Evolutionary conservation across 2,113 vertebrate genomes (phyloP).

Genomic region (Symphodus melops): DNA sequence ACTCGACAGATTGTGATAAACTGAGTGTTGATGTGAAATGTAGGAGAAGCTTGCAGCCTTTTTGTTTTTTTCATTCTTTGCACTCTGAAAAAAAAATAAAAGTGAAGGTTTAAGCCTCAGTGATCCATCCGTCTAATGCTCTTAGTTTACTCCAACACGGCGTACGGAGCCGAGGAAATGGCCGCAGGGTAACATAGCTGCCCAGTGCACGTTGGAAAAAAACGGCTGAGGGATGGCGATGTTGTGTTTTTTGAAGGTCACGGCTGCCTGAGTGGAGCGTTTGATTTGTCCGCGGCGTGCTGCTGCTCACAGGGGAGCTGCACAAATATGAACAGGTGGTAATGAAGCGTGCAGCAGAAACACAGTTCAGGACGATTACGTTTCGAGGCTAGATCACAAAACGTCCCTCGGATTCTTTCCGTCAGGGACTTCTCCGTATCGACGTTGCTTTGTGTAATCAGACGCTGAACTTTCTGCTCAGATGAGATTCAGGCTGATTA

Average conservation of each 20-base stretch:
- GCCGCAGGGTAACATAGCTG: conserved; percentile 29
- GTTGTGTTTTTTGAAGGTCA: conserved; percentile 60
- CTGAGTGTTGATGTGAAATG: conserved; percentile 2
- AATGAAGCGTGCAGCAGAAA: conserved; percentile 59
- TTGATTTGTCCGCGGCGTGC: conserved; percentile 36
- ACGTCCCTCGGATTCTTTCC: conserved; percentile 9
- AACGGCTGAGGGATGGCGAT: not conserved
- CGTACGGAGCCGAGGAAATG: not conserved
- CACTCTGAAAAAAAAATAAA: not conserved
- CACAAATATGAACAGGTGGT: conserved; percentile 58
- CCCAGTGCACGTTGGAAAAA: conserved; percentile 15
- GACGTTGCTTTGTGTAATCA: conserved; percentile 49
- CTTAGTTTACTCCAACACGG: conserved; percentile 8
- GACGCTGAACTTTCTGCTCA: conserved; percentile 51
- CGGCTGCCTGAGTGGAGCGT: conserved; percentile 33
- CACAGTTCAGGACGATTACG: conserved; percentile 56
- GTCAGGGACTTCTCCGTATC: conserved; percentile 10
- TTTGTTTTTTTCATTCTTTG: not conserved
- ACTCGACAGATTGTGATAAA: not conserved
- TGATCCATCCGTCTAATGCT: not conserved
- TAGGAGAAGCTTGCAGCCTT: not conserved
- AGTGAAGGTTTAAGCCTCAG: not conserved
- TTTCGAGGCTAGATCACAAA: conserved; percentile 19
- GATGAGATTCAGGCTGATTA: conserved; percentile 27
- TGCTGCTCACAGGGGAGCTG: conserved; percentile 22